Evolutionary conservation across 2,797 vertebrate genomes (phyloP).

Genomic region (Tinamus major): DNA sequence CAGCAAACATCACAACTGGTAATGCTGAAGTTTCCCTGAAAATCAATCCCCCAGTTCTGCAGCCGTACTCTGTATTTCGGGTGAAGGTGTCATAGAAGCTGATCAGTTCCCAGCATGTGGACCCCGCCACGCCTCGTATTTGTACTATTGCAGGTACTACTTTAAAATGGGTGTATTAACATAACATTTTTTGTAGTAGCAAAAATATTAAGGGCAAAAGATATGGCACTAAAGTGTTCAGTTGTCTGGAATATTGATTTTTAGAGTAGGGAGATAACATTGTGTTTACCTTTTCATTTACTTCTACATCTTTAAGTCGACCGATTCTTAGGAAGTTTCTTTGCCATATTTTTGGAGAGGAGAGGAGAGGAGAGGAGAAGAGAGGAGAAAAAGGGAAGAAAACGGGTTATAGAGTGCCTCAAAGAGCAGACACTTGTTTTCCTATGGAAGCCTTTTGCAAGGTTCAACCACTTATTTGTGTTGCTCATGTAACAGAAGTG

Average conservation of each 20-base stretch:
- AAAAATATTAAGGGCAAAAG: not conserved
- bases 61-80: not conserved
- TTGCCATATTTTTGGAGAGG: not conserved
- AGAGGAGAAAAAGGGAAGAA: too few relatives aligned
- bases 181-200: not conserved
- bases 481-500: not conserved
- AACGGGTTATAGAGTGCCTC: not conserved
- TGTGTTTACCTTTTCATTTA: slow-evolving; percentile 5
- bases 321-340: not conserved
- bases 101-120: not conserved
- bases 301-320: not conserved
- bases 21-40: not conserved
- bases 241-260: not conserved
- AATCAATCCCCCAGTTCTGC: not conserved
- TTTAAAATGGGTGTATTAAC: not conserved
- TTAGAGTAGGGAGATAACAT: not conserved
- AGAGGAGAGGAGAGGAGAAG: too few relatives aligned
- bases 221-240: not conserved
- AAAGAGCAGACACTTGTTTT: not conserved
- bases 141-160: not conserved
- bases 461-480: not conserved
- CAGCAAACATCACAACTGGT: not conserved
- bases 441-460: not conserved
- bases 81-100: not conserved
- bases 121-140: not conserved